A percentile compares a stretch with the other conserved stretches of the same genome.
Evolutionary conservation across 2,888 invertebrate genomes (phyloP).

Genomic region (Plagiodera versicolora): DNA sequence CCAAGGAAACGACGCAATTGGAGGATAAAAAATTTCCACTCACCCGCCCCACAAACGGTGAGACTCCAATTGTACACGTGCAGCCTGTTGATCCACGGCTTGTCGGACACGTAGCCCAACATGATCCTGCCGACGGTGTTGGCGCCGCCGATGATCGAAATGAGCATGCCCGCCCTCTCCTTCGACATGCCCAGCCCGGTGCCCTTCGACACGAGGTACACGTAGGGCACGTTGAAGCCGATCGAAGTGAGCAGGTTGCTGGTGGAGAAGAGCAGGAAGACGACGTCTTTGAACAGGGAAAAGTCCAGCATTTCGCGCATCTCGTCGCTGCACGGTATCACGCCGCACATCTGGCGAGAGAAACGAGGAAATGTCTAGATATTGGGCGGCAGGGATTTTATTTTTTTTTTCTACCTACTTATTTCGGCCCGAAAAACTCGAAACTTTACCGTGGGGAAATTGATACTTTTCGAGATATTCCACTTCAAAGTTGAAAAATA

Average conservation of each 20-base stretch:
- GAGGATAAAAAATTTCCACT: conserved; percentile 47
- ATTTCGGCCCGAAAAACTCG: no score
- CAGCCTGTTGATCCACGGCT: conserved; percentile 88
- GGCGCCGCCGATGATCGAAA: conserved; percentile 82
- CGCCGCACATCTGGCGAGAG: conserved; percentile 17
- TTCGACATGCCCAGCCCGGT: conserved; percentile 61
- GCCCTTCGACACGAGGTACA: conserved; percentile 79
- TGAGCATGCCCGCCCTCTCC: conserved; percentile 67
- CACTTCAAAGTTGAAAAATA: no score
- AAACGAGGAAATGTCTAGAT: no score
- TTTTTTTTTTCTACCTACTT: no score
- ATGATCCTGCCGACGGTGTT: conserved; percentile 89
- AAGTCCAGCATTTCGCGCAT: conserved; percentile 76
- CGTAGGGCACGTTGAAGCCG: conserved; percentile 92
- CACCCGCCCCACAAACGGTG: conserved; percentile 84
- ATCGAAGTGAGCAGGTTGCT: conserved; percentile 96
- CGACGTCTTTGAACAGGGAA: conserved; percentile 76
- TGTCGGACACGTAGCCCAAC: conserved; percentile 85
- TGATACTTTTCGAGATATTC: no score
- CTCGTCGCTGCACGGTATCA: conserved; percentile 25
- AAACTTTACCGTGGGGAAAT: no score
- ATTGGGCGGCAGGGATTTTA: no score
- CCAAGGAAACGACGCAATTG: background rate
- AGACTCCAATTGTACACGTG: conserved; percentile 87
- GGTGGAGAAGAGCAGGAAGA: conserved; percentile 86